These are phyloP conservation scores for Henricia sp. DNA, from an alignment of 53 echinoderm and acorn worm genomes.

Conservation along the genomic window DNA sequence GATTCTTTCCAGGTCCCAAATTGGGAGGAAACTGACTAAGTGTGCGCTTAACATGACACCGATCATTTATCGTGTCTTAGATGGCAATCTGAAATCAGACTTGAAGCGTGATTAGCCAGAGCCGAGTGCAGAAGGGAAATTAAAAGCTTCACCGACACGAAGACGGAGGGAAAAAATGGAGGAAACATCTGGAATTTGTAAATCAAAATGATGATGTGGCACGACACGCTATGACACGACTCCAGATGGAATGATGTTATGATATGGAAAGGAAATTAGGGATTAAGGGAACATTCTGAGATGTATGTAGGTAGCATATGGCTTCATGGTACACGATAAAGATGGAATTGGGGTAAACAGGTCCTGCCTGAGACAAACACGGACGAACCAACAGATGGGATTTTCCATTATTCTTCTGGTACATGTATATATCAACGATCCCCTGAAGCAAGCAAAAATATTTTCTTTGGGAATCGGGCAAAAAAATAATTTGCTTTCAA, in stretches of 20 bases:
- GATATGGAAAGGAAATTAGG: not conserved
- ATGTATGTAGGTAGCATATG: not conserved
- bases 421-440: too few species aligned
- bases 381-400: too few species aligned
- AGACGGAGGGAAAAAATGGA: not conserved
- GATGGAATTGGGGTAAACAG: not conserved
- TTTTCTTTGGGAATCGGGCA: too few species aligned
- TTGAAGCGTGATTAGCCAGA: slow-evolving; percentile 3
- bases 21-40: slow-evolving; percentile 50
- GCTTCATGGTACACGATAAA: not conserved
- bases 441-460: too few species aligned
- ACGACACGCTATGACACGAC: not conserved
- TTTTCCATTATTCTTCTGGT: too few species aligned
- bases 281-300: not conserved
- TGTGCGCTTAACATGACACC: not conserved
- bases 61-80: slow-evolving; percentile 14
- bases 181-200: not conserved
- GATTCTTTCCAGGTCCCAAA: too few species aligned
- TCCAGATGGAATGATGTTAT: too few species aligned
- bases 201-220: not conserved
- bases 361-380: too few species aligned
- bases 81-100: slow-evolving; percentile 12
- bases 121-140: not conserved
- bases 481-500: too few species aligned
- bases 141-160: not conserved